phyloP scores from a whole-genome alignment of 1,140 invertebrate genomes.

The Paraescarpia echinospica region DNA sequence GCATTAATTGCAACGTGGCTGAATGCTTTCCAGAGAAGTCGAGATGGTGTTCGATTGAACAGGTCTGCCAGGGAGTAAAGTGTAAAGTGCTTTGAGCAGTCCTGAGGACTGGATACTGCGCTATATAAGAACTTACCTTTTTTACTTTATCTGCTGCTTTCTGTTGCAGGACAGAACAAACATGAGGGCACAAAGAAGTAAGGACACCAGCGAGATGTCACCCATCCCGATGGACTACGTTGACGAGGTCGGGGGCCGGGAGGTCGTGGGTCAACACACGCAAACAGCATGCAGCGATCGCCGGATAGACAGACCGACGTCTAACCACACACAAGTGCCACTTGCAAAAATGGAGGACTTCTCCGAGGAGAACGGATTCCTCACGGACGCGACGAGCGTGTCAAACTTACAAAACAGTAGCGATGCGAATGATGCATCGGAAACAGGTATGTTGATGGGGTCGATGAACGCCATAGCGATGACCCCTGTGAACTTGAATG shows the following conservation, averaged over 20 bases:
- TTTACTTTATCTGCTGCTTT: not conserved
- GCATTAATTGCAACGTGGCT: no score
- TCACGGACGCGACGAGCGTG: not conserved
- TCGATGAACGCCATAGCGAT: not conserved
- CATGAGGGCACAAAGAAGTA: not conserved
- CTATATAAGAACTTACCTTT: no score
- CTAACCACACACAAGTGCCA: slow-evolving; percentile 13
- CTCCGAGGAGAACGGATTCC: slow-evolving; percentile 4
- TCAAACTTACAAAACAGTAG: not conserved
- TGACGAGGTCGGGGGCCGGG: not conserved
- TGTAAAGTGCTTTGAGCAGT: no score
- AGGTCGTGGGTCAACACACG: not conserved
- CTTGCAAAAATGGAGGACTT: slow-evolving; percentile 19
- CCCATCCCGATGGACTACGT: not conserved
- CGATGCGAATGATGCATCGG: not conserved
- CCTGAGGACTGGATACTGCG: no score
- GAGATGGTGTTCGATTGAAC: no score
- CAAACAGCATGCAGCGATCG: not conserved
- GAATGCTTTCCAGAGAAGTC: no score
- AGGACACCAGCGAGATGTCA: not conserved
- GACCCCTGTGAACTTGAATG: not conserved
- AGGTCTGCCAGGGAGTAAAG: no score
- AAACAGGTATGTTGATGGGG: slow-evolving; percentile 2
- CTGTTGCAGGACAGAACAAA: not conserved
- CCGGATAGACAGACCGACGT: not conserved